Evolutionary conservation across 2,888 invertebrate genomes (phyloP), one percentile per base, ranked within the genome.

Genomic region (Meganola albula): DNA sequence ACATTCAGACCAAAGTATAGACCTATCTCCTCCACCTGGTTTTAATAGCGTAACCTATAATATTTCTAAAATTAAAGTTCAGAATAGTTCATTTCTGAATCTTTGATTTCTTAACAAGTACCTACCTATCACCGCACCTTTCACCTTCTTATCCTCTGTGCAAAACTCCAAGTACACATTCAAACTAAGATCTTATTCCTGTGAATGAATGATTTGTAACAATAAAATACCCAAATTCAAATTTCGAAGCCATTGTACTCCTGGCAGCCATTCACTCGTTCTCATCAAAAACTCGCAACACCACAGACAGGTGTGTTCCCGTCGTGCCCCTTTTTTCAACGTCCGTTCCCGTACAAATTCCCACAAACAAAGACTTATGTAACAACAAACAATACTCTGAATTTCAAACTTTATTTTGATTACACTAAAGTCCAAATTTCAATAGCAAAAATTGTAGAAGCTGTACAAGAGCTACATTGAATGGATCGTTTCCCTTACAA

Each of bases 271-370:
- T 83, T 83, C 79, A 80, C 71, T 70, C 68, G 78, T 64, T 73
- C 75, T 74, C 78, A 74, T 80, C 76, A 79, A 76, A 82, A 82
- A 84, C 83, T 83, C 73, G 84, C 80, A 83, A 82, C 80, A 76
- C 76, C 66, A 71, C 74, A 78, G 84, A 83, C 85, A 85, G 84
- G 85, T 84, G 84, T 75, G 83, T 83, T 82, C 82, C 80, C 74
- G 76, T 70, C 79, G 79, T 78, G 80, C 78, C 83, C 80, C 80
- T 82, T 83, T 83, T 83, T 52, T 48, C 70, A 78, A 82, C 84
- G 85, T 85, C 84, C 84, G 80, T 83, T 80, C 74, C 69, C 67
- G 63, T 62, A 58, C 53, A 49, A 54, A 55, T 43, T 48, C 45
- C 32, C 31, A 38, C 36, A 46, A 43, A 40, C 53, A 63, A 70